These are phyloP conservation scores for Ranitomeya imitator DNA, from an alignment of 2,113 vertebrate species.

Conservation along the genomic window DNA sequence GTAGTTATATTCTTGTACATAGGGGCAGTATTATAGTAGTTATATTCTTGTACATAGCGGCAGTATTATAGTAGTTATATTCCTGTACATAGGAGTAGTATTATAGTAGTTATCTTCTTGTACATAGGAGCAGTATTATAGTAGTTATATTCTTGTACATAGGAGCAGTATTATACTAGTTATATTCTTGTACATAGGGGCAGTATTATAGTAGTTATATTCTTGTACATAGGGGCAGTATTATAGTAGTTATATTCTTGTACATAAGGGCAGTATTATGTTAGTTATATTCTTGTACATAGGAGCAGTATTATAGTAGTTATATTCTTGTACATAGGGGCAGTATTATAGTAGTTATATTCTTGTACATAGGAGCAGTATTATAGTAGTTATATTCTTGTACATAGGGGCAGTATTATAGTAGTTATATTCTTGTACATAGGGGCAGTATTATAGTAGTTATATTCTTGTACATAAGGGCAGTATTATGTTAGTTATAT, in stretches of 20 bases:
- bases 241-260: constrained; percentile 11
- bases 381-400: constrained; percentile 12
- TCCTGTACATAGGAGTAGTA: background rate
- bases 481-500: constrained; percentile 2
- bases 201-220: constrained; percentile 11
- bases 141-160: too few relatives aligned
- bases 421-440: constrained; percentile 5
- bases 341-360: too few relatives aligned
- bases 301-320: too few relatives aligned
- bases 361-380: too few relatives aligned
- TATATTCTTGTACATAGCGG: background rate
- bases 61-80: background rate
- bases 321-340: too few relatives aligned
- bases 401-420: background rate
- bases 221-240: background rate
- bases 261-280: constrained; percentile 10
- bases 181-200: background rate
- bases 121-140: background rate
- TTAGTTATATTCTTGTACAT: background rate
- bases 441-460: constrained; percentile 7
- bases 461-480: constrained; percentile 1
- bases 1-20: background rate
- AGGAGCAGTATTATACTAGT: background rate
- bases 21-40: constrained; percentile 1
- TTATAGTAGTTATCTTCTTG: constrained; percentile 13